Conservation (phyloP, 2,113 vertebrate species). For the Otus sunia region DNA sequence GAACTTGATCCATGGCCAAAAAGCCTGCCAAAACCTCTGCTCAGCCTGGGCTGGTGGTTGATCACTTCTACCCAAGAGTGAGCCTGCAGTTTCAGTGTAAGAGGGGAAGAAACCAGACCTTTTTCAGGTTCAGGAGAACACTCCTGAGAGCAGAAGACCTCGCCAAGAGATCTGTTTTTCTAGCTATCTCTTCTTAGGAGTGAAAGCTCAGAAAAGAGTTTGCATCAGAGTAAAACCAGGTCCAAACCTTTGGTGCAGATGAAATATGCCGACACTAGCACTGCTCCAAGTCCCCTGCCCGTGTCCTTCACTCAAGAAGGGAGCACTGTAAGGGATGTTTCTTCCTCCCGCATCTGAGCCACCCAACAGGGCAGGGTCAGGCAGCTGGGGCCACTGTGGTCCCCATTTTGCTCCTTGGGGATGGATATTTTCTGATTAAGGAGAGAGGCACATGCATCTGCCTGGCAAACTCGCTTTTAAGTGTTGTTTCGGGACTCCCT, state of each 20-base stretch:
- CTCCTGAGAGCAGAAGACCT: neutral
- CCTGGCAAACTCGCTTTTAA: neutral
- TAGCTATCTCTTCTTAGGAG: neutral
- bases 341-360: neutral
- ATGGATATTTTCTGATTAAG: neutral
- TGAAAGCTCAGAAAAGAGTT: neutral
- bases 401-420: fast-evolving
- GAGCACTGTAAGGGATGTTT: neutral
- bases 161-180: neutral
- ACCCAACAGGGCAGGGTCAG: fast-evolving
- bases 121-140: neutral
- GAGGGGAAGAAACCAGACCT: neutral
- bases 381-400: fast-evolving
- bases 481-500: neutral
- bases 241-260: neutral
- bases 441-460: neutral
- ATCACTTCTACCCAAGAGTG: neutral
- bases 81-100: neutral
- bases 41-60: neutral
- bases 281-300: neutral
- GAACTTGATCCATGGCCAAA: neutral
- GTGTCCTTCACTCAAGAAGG: fast-evolving
- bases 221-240: neutral
- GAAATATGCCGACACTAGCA: fast-evolving
- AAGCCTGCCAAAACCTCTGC: neutral